phyloP scores from a whole-genome alignment of 1,140 invertebrate genomes.

The Euglossa dilemma region DNA sequence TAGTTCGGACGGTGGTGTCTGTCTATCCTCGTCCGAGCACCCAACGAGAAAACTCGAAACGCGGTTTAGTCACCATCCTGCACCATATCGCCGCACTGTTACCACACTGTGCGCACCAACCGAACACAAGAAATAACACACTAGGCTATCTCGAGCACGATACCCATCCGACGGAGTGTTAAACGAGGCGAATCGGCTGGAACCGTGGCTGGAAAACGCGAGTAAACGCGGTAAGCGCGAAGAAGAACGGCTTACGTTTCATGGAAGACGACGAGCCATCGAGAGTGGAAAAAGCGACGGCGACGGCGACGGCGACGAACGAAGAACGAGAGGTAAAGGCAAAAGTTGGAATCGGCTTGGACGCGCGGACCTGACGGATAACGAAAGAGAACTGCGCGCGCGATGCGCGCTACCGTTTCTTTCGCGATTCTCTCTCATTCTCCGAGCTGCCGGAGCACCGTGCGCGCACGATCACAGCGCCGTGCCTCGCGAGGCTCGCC shows the following conservation, averaged over 20 bases:
- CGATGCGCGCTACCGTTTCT: not conserved
- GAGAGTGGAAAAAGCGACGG: not conserved
- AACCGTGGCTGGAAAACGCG: too few relatives aligned
- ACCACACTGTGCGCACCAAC: not conserved
- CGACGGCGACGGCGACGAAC: not conserved
- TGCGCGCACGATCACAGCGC: slow-evolving; percentile 38
- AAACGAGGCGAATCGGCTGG: not conserved
- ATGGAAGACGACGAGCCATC: not conserved
- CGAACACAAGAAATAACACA: not conserved
- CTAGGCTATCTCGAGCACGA: not conserved
- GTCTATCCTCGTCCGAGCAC: not conserved
- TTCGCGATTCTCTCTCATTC: slow-evolving; percentile 29
- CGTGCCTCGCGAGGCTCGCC: slow-evolving; percentile 7
- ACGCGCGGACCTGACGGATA: not conserved
- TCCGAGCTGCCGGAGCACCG: slow-evolving; percentile 6
- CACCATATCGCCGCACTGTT: not conserved
- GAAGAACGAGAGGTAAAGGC: not conserved
- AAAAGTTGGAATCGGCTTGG: not conserved
- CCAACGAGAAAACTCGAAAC: not conserved
- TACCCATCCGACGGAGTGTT: too few relatives aligned
- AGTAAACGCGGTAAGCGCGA: too few relatives aligned
- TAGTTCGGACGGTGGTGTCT: too few relatives aligned
- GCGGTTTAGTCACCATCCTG: not conserved
- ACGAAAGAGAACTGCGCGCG: slow-evolving; percentile 22
- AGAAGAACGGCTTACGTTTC: not conserved